These are phyloP conservation scores for Sparidentex hasta DNA, from an alignment of 2,797 vertebrate genomes.

Conservation along the genomic window DNA sequence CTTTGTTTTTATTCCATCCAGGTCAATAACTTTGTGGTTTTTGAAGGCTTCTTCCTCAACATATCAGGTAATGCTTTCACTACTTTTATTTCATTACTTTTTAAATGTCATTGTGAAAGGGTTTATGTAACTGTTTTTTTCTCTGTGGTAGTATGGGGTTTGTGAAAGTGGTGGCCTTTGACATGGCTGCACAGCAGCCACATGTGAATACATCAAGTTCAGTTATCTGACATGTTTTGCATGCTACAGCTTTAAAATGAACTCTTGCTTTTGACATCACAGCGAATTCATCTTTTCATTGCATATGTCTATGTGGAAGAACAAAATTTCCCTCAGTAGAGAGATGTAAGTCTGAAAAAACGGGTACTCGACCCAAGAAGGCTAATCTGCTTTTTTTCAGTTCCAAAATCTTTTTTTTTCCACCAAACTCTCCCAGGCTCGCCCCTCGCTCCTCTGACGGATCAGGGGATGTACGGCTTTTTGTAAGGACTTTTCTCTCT, in stretches of 20 bases:
- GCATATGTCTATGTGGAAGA: background rate
- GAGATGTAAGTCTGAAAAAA: constrained; percentile 13
- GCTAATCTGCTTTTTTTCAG: constrained; percentile 53
- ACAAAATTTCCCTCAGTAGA: constrained; percentile 5
- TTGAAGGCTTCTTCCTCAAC: constrained; percentile 93
- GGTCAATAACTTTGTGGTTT: constrained; percentile 98
- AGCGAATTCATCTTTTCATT: constrained; percentile 14
- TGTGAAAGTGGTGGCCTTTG: background rate
- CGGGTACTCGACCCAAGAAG: constrained; percentile 12
- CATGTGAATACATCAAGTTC: background rate
- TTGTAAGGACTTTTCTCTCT: constrained; percentile 80
- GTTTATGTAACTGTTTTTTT: background rate
- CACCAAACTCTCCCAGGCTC: constrained; percentile 75
- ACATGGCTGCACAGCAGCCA: background rate
- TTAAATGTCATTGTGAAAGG: background rate
- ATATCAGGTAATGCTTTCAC: constrained; percentile 82
- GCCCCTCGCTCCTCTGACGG: constrained; percentile 77
- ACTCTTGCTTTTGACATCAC: constrained; percentile 26
- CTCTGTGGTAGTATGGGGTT: background rate
- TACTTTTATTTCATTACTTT: background rate
- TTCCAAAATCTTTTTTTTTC: constrained; percentile 75
- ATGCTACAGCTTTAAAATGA: constrained; percentile 27
- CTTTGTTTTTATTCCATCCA: constrained; percentile 57
- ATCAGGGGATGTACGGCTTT: constrained; percentile 84
- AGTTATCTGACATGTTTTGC: constrained; percentile 8